These are phyloP conservation scores for Pygocentrus nattereri DNA, from an alignment of 2,797 vertebrate genomes.

Conservation along the genomic window DNA sequence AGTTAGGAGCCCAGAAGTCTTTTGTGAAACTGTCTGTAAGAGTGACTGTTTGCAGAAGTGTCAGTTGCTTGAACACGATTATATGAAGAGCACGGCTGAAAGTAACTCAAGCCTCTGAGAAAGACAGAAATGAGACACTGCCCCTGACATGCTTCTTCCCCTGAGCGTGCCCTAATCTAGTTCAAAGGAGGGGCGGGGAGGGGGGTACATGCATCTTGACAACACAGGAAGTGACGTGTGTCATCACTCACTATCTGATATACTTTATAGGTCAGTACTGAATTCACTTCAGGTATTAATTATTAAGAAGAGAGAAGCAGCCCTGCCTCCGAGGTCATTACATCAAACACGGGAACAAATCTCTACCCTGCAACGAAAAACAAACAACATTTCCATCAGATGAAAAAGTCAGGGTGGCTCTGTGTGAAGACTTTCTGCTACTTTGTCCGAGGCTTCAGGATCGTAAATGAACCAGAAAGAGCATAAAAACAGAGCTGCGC, in stretches of 20 bases:
- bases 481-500: slow-evolving; percentile 1
- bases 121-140: background rate
- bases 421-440: background rate
- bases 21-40: background rate
- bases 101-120: background rate
- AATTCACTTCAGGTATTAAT: slow-evolving; percentile 24
- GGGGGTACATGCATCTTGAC: background rate
- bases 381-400: slow-evolving; percentile 22
- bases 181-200: background rate
- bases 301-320: background rate
- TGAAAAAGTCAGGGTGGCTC: background rate
- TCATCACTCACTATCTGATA: no score
- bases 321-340: background rate
- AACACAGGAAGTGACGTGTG: background rate
- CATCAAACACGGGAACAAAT: background rate
- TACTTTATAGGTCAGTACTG: background rate
- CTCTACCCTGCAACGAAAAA: background rate
- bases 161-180: slow-evolving; percentile 4
- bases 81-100: background rate
- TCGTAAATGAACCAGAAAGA: slow-evolving; percentile 23
- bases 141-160: background rate
- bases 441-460: background rate
- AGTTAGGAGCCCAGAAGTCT: no score
- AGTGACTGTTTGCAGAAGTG: background rate
- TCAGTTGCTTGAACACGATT: background rate